Evolutionary conservation across 2,888 invertebrate genomes (phyloP), one percentile per base, ranked within the genome.

Genomic region (Pycnomerus fuliginosus): DNA sequence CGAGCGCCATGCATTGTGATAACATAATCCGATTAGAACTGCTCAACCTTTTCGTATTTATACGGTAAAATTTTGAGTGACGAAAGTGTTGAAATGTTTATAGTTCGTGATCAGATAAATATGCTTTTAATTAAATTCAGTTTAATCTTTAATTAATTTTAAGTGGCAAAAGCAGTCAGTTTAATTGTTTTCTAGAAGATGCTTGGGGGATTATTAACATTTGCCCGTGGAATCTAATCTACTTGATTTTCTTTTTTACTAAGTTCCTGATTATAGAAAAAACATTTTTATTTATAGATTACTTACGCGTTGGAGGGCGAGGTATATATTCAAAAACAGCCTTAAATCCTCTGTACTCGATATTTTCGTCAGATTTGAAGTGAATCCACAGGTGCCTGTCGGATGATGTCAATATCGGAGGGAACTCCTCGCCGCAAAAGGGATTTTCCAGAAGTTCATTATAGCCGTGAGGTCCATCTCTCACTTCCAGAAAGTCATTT

Each of bases 401-500:
- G 44, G 81, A 79, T 11, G 89, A 88, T 39, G 80, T 80, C 56
- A 90, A 80, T 68, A 83, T 79, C 11, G 82, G 82, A 14, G 90
- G 90, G 62, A 83, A 86, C 39, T 78, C 75, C 37, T 79, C 75
- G 37, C 87, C 89, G 65, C 90, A 91, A 67, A 75, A 86, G 56
- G 76, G 78, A n/a, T 81, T 80, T 29, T 57, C 49, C 49, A 85
- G 71, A 48, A 76, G 70, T 47, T 77, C 77, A 49, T 84, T 84
- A 72, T 82, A 89, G 3, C 88, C 89, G 63, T 87, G 84, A 30
- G 83, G 82, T 1, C 92, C 91, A 67, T 92, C 89, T 39, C 90
- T 79, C 38, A 91, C 82, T 73, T 90, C 90, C 54, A 91, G 75
- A 70, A 77, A 88, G 74, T 92, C 92, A 73, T 85, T 87, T 69